These are phyloP conservation scores for Zoanthus solanderi DNA, from an alignment of 92 coral and sea anemone genomes.

Conservation along the genomic window DNA sequence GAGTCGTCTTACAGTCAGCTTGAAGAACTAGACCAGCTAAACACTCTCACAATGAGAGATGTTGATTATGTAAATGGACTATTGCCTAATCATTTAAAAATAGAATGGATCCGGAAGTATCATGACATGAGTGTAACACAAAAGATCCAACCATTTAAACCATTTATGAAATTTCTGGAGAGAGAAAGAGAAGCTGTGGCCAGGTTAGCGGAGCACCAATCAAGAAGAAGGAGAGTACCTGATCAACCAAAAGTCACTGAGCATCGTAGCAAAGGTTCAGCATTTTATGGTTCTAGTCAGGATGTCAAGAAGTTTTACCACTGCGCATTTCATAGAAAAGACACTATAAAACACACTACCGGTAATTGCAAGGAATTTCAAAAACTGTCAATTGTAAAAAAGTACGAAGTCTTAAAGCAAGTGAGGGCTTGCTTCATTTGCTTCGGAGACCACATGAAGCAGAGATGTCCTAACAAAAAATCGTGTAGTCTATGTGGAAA, in stretches of 20 bases:
- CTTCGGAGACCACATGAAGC: conserved; percentile 66
- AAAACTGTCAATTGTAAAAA: conserved; percentile 55
- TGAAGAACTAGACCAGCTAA: too few species aligned
- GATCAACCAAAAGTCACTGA: background rate
- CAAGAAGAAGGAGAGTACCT: background rate
- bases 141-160: too few species aligned
- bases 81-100: too few species aligned
- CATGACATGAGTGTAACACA: too few species aligned
- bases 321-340: conserved; percentile 74
- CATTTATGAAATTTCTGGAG: too few species aligned
- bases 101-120: too few species aligned
- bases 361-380: conserved; percentile 73
- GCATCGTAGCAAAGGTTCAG: conserved; percentile 23
- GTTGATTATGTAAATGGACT: too few species aligned
- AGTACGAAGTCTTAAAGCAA: conserved; percentile 72
- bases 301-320: conserved; percentile 50
- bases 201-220: conserved; percentile 68
- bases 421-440: conserved; percentile 71
- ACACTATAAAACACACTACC: conserved; percentile 68
- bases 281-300: conserved; percentile 36
- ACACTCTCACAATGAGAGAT: too few species aligned
- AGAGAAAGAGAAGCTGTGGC: conserved; percentile 66
- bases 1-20: too few species aligned
- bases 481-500: conserved; percentile 67
- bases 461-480: conserved; percentile 63